Conservation (phyloP, 2,888 invertebrate species). For the Drosophila neotestacea region DNA sequence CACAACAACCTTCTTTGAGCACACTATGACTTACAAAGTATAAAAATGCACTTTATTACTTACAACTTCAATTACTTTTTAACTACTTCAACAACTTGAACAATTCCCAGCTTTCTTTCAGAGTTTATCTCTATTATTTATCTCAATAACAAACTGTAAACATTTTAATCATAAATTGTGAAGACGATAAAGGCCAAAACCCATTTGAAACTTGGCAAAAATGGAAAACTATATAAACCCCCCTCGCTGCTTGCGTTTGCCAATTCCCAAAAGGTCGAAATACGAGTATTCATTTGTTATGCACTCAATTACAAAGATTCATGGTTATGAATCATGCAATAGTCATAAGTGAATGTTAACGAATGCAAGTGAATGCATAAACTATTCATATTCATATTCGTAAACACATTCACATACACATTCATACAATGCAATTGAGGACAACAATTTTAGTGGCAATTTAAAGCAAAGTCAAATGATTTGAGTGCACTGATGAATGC, state of each 20-base stretch:
- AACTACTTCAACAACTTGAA: neutral
- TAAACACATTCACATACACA: neutral
- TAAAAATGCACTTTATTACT: neutral
- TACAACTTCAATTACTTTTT: neutral
- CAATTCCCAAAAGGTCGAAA: neutral
- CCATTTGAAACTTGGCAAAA: neutral
- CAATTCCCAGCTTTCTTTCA: neutral
- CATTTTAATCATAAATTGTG: neutral
- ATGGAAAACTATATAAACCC: neutral
- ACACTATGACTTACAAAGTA: neutral
- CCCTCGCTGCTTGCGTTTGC: conserved; percentile 1
- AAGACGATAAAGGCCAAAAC: no score
- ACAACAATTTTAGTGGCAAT: neutral
- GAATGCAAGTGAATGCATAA: conserved; percentile 7
- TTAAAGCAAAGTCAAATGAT: neutral
- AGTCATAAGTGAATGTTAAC: conserved; percentile 9
- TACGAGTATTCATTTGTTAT: conserved; percentile 6
- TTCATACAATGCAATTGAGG: neutral
- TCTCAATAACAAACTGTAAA: neutral
- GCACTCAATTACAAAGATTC: conserved; percentile 12
- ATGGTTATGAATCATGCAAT: conserved; percentile 13
- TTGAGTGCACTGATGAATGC: conserved; percentile 3
- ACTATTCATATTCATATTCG: conserved; percentile 14
- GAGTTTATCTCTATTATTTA: neutral
- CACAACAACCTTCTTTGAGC: neutral